A percentile compares a stretch with the other conserved stretches of the same genome.
phyloP scores from a whole-genome alignment of 2,888 invertebrate species.

The Drosophila tanythrix region DNA sequence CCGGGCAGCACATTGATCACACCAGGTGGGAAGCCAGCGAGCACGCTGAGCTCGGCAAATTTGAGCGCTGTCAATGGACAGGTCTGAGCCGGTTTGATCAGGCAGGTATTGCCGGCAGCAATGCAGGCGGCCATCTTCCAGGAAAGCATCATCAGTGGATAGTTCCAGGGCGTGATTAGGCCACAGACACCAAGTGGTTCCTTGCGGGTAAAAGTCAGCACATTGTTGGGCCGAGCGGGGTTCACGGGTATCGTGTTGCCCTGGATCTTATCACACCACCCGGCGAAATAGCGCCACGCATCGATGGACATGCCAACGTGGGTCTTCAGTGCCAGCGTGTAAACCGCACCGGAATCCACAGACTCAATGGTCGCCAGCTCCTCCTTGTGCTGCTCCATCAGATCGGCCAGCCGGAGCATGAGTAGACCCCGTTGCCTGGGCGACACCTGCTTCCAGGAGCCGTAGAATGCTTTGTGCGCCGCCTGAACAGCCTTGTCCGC shows the following conservation, averaged over 20 bases:
- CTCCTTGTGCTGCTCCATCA: conserved; percentile 97
- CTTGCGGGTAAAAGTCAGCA: conserved; percentile 93
- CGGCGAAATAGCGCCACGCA: conserved; percentile 98
- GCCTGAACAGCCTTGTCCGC: conserved; percentile 95
- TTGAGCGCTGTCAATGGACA: conserved; percentile 97
- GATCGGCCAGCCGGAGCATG: conserved; percentile 94
- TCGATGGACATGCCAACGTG: conserved; percentile 99
- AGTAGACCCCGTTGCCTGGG: conserved; percentile 95
- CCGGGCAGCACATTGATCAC: conserved; percentile 97
- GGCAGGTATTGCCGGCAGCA: conserved; percentile 97
- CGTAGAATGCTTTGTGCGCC: conserved; percentile 95
- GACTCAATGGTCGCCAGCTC: conserved; percentile 97
- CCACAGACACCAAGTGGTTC: conserved; percentile 98
- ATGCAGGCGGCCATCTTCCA: conserved; percentile 99
- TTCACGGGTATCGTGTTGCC: conserved; percentile 96
- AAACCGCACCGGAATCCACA: conserved; percentile 98
- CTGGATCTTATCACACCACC: conserved; percentile 98
- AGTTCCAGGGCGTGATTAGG: conserved; percentile 98
- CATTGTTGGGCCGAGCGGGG: conserved; percentile 95
- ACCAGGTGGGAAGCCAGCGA: conserved; percentile 97
- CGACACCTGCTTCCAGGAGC: conserved; percentile 97
- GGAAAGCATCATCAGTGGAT: conserved; percentile 98
- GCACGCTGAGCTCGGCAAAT: conserved; percentile 95
- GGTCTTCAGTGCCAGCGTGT: conserved; percentile 97
- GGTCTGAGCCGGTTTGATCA: conserved; percentile 97